Evolutionary conservation across 1,140 invertebrate genomes (phyloP), one percentile per base, ranked within the genome.

Genomic region (Penaeus indicus): DNA sequence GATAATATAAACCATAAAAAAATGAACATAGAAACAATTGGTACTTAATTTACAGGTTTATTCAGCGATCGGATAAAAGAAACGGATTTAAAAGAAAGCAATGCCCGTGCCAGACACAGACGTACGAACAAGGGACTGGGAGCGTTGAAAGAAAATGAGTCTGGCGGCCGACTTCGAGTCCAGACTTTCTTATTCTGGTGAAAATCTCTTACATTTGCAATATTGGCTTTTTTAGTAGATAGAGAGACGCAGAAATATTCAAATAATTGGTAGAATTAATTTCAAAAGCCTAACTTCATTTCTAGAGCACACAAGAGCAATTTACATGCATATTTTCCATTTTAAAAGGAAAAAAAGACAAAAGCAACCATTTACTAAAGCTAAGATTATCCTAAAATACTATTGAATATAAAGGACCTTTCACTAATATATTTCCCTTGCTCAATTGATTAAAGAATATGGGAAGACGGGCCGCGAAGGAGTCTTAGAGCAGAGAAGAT

Each of bases 381-480:
- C 27, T 25, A 60, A 64, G 81, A 38, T 79, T 54, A 54, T 67
- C 38, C 25, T 42, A 61, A 32, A 67, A 60, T 64, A 32, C 47
- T 27, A 32, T 16, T 60, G 78, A 62, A 80, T 85, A 75, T 60
- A 60, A 85, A 85, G 62, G 19, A 27, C 18, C 79, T 63, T 60
- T 27, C 32, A 54, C 47, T 80, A 75, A 85, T 85, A 80, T 85
- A 42, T 67, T 82, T 89, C 63, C 32, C 62, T 18, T 89, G 75
- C 84, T 72, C 77, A 64, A 63, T 85, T 84, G 88, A 89, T 89
- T 89, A 89, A 85, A 85, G 88, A 89, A 89, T 85, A 89, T 85
- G 88, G 88, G 83, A 85, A 89, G 75, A 84, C 88, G 77, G 62
- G 21, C 32, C 62, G 62, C 75, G 32, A 67, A n/a, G 61, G 47